Conservation (phyloP, 2,113 vertebrate species). For the Petrocephalus zakoni region DNA sequence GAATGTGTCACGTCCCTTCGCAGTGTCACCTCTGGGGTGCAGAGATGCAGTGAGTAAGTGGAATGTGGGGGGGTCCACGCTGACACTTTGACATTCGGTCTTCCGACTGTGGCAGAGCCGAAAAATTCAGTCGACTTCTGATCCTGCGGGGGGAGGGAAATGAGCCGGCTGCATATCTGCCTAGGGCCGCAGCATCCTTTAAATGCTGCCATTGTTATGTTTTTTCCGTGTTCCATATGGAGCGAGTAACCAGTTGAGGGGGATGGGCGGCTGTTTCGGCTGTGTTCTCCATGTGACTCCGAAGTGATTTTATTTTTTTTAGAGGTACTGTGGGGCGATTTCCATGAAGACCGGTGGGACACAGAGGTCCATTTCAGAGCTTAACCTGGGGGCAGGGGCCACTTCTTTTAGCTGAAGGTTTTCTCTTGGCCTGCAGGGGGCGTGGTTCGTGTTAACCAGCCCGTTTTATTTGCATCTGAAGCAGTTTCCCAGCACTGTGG, state of each 20-base stretch:
- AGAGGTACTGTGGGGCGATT: background rate
- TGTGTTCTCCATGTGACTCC: background rate
- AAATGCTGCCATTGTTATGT: background rate
- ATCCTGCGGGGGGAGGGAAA: background rate
- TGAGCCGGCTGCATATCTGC: too few relatives aligned
- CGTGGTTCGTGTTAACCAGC: background rate
- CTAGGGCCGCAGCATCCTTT: background rate
- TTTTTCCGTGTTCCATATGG: background rate
- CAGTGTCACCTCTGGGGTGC: too few relatives aligned
- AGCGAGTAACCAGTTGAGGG: background rate
- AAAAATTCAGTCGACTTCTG: conserved; percentile 29
- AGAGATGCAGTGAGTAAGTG: background rate
- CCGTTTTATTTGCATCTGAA: background rate
- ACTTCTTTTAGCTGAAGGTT: background rate
- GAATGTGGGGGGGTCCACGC: too few relatives aligned
- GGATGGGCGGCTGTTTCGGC: background rate
- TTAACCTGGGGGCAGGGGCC: background rate
- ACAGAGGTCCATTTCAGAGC: background rate
- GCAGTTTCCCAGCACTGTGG: background rate
- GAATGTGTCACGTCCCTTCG: too few relatives aligned
- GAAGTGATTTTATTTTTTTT: background rate
- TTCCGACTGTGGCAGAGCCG: background rate
- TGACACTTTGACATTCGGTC: too few relatives aligned
- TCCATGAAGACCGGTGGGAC: background rate
- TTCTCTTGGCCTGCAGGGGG: background rate